Evolutionary conservation across 2,113 vertebrate species (phyloP).

Genomic region (Neofelis nebulosa): DNA sequence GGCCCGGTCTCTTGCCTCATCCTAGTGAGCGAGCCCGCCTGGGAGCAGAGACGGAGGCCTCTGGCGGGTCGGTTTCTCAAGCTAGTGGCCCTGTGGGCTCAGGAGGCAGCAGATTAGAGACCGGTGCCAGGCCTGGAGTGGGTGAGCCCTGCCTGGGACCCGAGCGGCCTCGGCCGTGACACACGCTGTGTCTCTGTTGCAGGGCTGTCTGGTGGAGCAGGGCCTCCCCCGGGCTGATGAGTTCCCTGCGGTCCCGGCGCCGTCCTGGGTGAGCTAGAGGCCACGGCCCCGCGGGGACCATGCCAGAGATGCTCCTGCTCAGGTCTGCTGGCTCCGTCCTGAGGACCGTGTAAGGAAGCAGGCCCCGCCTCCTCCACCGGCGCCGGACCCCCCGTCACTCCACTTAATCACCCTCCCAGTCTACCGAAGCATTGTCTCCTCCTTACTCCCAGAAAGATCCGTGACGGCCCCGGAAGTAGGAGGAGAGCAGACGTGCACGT

Average conservation of each 20-base stretch:
- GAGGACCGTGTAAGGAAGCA: conserved; percentile 71
- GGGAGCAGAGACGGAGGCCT: background rate
- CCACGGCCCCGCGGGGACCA: conserved; percentile 22
- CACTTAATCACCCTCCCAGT: background rate
- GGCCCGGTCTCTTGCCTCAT: background rate
- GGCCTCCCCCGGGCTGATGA: conserved; percentile 13
- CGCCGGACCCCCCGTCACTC: background rate
- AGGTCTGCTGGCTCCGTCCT: conserved; percentile 63
- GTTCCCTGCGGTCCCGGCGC: background rate
- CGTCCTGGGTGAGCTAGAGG: background rate
- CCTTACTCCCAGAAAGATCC: background rate
- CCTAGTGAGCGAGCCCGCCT: background rate
- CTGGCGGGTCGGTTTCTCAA: background rate
- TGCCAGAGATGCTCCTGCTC: conserved; percentile 66
- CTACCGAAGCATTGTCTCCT: background rate
- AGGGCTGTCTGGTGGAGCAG: conserved; percentile 39
- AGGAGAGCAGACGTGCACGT: fast-evolving
- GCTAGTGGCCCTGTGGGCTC: background rate
- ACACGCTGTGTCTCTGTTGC: conserved; percentile 65
- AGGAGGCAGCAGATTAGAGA: background rate
- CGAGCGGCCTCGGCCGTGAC: background rate
- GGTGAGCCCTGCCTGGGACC: background rate
- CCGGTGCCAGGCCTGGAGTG: background rate
- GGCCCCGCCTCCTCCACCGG: background rate
- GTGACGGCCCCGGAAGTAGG: background rate